A percentile compares a stretch with the other conserved stretches of the same genome.
phyloP scores from a whole-genome alignment of 2,888 invertebrate genomes.

The Drosophila hawaiiensis region DNA sequence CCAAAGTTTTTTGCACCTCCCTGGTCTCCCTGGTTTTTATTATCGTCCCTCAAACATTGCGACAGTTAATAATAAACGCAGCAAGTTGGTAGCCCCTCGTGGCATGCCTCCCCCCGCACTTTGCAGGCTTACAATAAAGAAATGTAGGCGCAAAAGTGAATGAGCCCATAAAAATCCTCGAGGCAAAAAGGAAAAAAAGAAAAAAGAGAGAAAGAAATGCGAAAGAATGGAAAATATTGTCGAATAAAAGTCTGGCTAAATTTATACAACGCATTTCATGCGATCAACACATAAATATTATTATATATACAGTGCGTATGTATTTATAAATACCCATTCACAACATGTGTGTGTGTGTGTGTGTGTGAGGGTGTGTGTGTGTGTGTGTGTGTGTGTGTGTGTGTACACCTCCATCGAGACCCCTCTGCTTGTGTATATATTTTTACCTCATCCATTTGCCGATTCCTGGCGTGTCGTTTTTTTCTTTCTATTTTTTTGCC shows the following conservation, averaged over 20 bases:
- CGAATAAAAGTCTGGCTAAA: conserved; percentile 71
- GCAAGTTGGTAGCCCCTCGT: conserved; percentile 26
- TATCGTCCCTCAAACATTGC: conserved; percentile 58
- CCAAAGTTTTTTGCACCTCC: conserved; percentile 32
- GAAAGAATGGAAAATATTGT: conserved; percentile 54
- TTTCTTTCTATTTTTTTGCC: background rate
- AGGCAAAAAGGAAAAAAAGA: conserved; percentile 15
- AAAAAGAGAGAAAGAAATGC: conserved; percentile 6
- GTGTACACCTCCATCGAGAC: background rate
- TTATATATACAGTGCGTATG: conserved; percentile 60
- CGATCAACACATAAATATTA: conserved; percentile 79
- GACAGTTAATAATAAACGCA: conserved; percentile 78
- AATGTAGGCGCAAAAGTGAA: conserved; percentile 46
- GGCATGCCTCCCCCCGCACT: background rate
- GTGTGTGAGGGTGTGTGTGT: background rate
- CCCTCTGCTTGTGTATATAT: background rate
- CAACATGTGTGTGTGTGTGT: conserved; percentile 3
- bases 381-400: background rate
- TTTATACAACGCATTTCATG: conserved; percentile 79
- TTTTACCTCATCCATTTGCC: conserved; percentile 25
- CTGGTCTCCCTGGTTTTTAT: conserved; percentile 23
- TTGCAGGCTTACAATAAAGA: conserved; percentile 41
- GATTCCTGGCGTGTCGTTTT: conserved; percentile 9
- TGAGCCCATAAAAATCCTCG: conserved; percentile 55
- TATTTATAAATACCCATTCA: conserved; percentile 44